Base-by-base conservation (phyloP, 2,888 invertebrate species). In the Bellardia bayeri region DNA sequence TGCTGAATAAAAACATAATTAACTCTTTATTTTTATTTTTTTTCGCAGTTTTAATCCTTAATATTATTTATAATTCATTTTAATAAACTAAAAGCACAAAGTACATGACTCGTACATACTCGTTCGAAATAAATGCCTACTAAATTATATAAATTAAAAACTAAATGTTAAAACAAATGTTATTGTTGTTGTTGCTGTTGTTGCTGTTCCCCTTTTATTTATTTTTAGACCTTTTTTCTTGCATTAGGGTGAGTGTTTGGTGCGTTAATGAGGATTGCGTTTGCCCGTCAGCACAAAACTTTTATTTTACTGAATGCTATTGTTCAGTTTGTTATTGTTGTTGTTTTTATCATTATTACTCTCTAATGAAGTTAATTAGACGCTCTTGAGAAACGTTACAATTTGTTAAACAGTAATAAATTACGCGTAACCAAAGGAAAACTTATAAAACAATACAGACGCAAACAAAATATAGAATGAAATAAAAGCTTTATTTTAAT, bases 371-470 rank as follows among this genome's bases (percentile, higher is more conserved):
- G 51, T 69, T 51, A 69, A 69, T 69, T 69, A 69, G 69, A 49
- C 14, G 51, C 69, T 69, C 69, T 69, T 69, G 49, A 49, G 51
- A 69, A 69, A 49, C 9, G 30, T 69, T 69, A 69, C 69, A 69
- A 69, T 51, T 69, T 51, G 45, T 51, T 69, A 8, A 51, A 51
- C 30, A 69, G 37, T 37, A 69, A 69, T 69, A 49, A 49, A 51
- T 45, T 68, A 49, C 49, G 14, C 49, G 13, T 49, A 45, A 49
- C n/a, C 6, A n/a, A 37, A 63, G n/a, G 5, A 37, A 37, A 37
- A 37, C 13, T n/a, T 63, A n/a, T 63, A 51, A 51, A 11, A 23
- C 1, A 6, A 58, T 11, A 58, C 58, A 58, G 58, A 58, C 58
- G 5, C n/a, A 51, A 51, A n/a, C 13, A n/a, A n/a, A 51, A n/a